These are phyloP conservation scores for Xestia sexstrigata DNA, from an alignment of 2,888 invertebrate genomes.

Conservation along the genomic window DNA sequence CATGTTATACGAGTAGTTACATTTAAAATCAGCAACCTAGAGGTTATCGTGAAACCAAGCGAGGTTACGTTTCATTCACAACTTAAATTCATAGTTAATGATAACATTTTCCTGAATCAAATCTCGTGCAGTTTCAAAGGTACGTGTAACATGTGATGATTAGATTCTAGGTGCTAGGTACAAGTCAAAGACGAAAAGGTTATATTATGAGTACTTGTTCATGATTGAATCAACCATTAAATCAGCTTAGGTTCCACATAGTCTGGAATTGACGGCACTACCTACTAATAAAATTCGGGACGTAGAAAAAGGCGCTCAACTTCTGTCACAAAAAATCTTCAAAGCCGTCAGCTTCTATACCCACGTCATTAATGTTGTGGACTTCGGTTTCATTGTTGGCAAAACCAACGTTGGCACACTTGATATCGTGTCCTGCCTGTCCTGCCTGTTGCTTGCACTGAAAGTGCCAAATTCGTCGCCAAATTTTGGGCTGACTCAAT, in stretches of 20 bases:
- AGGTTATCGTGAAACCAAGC: conserved; percentile 58
- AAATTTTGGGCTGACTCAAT: too few relatives aligned
- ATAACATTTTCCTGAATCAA: conserved; percentile 48
- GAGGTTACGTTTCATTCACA: conserved; percentile 57
- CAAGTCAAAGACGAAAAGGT: conserved; percentile 27
- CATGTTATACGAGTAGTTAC: conserved; percentile 3
- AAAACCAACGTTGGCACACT: too few relatives aligned
- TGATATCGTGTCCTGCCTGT: too few relatives aligned
- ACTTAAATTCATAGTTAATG: conserved; percentile 41
- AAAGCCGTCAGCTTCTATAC: neutral
- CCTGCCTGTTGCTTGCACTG: too few relatives aligned
- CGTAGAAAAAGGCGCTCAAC: neutral
- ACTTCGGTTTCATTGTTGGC: too few relatives aligned
- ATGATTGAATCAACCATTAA: conserved; percentile 7
- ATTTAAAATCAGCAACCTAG: conserved; percentile 40
- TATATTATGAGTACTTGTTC: too few relatives aligned
- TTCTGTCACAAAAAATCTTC: neutral
- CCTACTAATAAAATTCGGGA: neutral
- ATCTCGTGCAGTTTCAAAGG: conserved; percentile 7
- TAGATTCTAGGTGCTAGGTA: neutral
- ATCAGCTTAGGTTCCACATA: neutral
- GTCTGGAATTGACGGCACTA: neutral
- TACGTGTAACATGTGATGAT: conserved; percentile 22
- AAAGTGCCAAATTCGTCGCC: too few relatives aligned
- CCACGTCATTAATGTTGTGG: neutral